Percentiles rank a stretch among this genome's conserved stretches.
Conservation (phyloP, 2,113 vertebrate genomes). For the Gavialis gangeticus region DNA sequence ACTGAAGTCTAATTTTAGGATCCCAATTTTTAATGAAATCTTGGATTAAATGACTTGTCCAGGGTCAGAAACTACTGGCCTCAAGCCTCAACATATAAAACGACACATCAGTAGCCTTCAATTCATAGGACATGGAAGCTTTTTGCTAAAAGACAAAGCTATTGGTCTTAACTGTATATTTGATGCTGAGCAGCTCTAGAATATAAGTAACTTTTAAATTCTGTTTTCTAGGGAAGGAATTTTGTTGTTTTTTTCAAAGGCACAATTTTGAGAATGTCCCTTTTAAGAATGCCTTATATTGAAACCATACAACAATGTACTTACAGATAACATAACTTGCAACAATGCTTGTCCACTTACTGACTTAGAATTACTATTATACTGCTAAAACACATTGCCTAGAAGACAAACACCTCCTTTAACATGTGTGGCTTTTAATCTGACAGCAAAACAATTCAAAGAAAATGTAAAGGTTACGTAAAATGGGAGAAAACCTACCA, state of each 20-base stretch:
- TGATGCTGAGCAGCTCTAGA: not conserved
- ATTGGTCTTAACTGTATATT: not conserved
- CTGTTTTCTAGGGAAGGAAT: not conserved
- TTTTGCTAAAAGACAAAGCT: not conserved
- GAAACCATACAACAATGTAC: not conserved
- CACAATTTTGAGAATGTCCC: not conserved
- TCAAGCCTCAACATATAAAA: not conserved
- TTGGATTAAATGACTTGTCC: not conserved
- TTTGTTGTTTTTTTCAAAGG: not conserved
- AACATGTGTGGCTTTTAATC: not conserved
- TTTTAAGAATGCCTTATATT: not conserved
- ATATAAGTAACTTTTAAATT: not conserved
- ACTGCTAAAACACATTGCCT: not conserved
- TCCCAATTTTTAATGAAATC: not conserved
- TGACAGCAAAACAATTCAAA: not conserved
- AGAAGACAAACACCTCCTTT: not conserved
- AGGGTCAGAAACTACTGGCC: not conserved
- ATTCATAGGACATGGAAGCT: not conserved
- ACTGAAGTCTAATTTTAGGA: not conserved
- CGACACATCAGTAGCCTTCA: not conserved
- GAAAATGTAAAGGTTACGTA: not conserved
- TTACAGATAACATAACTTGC: not conserved
- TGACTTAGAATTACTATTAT: not conserved
- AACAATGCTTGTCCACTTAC: not conserved
- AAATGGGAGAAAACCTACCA: constrained; percentile 75